A percentile compares a stretch with the other conserved stretches of the same genome.
These are phyloP conservation scores for Cecidostiba fungosa DNA, from an alignment of 2,888 invertebrate genomes.

Conservation along the genomic window DNA sequence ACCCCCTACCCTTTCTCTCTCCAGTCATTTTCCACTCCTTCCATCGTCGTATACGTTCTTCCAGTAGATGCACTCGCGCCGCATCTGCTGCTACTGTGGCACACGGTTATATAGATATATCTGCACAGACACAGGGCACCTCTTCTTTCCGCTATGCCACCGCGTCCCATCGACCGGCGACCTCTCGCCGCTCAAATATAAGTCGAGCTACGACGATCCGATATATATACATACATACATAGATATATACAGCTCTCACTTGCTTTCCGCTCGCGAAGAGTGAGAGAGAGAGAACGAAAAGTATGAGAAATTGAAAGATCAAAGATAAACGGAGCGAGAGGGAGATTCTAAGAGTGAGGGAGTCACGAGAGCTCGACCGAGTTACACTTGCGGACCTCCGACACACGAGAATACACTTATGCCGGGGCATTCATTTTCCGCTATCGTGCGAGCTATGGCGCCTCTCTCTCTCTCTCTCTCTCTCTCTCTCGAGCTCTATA, in stretches of 20 bases:
- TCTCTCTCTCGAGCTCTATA: background rate
- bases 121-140: background rate
- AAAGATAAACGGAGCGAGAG: conserved; percentile 68
- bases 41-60: background rate
- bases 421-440: conserved; percentile 75
- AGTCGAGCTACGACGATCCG: conserved; percentile 48
- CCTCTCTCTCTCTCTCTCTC: conserved; percentile 61
- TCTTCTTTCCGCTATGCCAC: background rate
- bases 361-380: conserved; percentile 76
- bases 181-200: conserved; percentile 42
- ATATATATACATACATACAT: conserved; percentile 24
- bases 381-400: conserved; percentile 68
- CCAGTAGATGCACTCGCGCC: background rate
- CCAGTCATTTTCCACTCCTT: background rate
- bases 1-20: background rate
- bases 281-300: conserved; percentile 62
- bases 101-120: background rate
- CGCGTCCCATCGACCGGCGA: conserved; percentile 31
- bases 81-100: conserved; percentile 29
- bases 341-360: conserved; percentile 39
- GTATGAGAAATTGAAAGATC: conserved; percentile 78
- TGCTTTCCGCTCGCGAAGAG: conserved; percentile 46
- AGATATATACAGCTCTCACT: background rate
- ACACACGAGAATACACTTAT: conserved; percentile 76
- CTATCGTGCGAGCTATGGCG: conserved; percentile 71